These are phyloP conservation scores for Chaenogobius annularis DNA, from an alignment of 2,113 vertebrate genomes.

Conservation along the genomic window DNA sequence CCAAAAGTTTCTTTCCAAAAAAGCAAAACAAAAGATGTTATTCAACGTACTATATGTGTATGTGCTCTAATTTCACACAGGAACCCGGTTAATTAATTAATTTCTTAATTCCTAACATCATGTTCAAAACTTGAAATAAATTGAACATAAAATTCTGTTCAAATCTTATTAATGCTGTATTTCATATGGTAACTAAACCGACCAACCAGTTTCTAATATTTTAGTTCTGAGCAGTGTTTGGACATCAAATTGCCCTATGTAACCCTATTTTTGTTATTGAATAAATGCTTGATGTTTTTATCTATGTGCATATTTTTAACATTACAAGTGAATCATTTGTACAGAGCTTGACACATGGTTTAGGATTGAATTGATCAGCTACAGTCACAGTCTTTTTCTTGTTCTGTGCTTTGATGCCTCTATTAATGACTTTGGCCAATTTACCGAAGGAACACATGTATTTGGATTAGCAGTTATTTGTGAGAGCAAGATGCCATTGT, in stretches of 20 bases:
- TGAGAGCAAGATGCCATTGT: neutral
- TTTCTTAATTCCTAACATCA: neutral
- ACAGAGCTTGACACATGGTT: neutral
- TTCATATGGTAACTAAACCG: neutral
- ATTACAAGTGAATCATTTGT: neutral
- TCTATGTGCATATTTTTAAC: neutral
- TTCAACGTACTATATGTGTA: no score
- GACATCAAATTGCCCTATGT: neutral
- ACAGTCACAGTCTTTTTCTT: slow-evolving; percentile 25
- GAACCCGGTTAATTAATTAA: neutral
- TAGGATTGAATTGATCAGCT: slow-evolving; percentile 35
- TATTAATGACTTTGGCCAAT: slow-evolving; percentile 18
- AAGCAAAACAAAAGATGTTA: neutral
- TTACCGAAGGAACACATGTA: slow-evolving; percentile 14
- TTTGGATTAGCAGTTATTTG: slow-evolving; percentile 24
- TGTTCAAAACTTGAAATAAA: neutral
- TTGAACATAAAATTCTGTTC: no score
- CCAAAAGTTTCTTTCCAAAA: slow-evolving; percentile 15
- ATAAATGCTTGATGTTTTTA: neutral
- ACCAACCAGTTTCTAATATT: neutral
- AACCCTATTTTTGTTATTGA: neutral
- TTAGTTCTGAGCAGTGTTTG: neutral
- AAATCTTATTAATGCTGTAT: no score
- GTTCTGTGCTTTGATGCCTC: slow-evolving; percentile 30
- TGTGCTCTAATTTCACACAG: neutral